A percentile compares a stretch with the other conserved stretches of the same genome.
phyloP scores from a whole-genome alignment of 2,888 invertebrate species.

The Tanytarsus gracilentus region DNA sequence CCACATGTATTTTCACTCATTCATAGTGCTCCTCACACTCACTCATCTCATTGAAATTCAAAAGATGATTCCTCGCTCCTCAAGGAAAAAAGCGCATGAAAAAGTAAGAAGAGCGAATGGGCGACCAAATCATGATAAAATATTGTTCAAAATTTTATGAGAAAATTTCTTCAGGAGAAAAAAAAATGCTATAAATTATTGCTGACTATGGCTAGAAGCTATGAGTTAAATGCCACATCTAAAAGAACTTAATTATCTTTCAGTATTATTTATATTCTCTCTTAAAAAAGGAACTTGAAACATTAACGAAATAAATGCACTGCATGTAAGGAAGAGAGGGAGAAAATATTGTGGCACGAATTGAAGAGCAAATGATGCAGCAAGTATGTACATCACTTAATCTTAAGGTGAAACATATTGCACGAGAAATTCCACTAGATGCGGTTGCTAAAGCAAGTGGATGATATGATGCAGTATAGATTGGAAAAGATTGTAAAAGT shows the following conservation, averaged over 20 bases:
- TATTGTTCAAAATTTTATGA: constrained; percentile 26
- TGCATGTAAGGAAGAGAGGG: not conserved
- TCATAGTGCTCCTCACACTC: not conserved
- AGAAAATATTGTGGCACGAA: not conserved
- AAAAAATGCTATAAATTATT: not conserved
- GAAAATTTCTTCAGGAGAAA: not conserved
- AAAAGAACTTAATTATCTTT: constrained; percentile 23
- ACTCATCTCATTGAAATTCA: constrained; percentile 25
- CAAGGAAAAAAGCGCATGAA: constrained; percentile 4
- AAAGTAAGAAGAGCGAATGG: constrained; percentile 2
- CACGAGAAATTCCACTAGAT: too few relatives aligned
- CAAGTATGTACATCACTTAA: constrained; percentile 12
- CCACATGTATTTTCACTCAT: constrained; percentile 1
- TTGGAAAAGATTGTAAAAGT: too few relatives aligned
- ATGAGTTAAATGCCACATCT: constrained; percentile 14
- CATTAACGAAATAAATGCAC: too few relatives aligned
- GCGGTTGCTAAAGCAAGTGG: too few relatives aligned
- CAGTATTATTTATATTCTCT: not conserved
- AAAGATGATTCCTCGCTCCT: constrained; percentile 16
- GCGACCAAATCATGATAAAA: constrained; percentile 19
- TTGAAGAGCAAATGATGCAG: constrained; percentile 11
- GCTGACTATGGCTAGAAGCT: not conserved
- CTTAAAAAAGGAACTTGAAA: not conserved
- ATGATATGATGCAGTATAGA: not conserved
- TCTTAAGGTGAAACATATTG: constrained; percentile 11